These are phyloP conservation scores for Colistium nudipinnis DNA, from an alignment of 2,113 vertebrate species.

Conservation along the genomic window DNA sequence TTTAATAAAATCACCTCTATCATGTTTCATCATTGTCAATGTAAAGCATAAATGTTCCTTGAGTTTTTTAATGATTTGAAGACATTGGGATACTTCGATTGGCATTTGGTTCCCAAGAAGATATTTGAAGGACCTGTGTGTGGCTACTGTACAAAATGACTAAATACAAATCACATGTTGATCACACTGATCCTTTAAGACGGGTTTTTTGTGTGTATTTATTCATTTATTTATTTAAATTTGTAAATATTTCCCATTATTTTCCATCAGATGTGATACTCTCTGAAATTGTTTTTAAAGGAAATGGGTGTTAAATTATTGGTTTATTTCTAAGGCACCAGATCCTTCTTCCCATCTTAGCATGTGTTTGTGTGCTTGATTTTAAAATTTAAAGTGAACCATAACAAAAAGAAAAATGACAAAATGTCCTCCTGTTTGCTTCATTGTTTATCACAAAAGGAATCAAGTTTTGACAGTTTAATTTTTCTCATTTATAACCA, in stretches of 20 bases:
- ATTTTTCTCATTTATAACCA: slow-evolving; percentile 4
- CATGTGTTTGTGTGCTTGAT: slow-evolving; percentile 20
- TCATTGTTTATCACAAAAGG: slow-evolving; percentile 31
- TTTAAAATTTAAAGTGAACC: not conserved
- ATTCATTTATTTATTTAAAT: slow-evolving; percentile 42
- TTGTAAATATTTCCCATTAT: not conserved
- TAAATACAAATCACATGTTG: slow-evolving; percentile 33
- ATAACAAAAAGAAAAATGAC: not conserved
- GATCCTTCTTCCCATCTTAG: slow-evolving; percentile 12
- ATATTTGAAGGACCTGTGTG: not conserved
- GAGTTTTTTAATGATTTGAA: not conserved
- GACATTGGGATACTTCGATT: slow-evolving; percentile 1
- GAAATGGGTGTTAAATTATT: no score
- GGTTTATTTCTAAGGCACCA: not conserved
- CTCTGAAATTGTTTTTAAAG: no score
- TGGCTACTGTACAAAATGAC: slow-evolving; percentile 27
- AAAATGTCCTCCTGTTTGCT: not conserved
- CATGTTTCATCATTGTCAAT: not conserved
- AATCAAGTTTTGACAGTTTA: not conserved
- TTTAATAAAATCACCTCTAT: slow-evolving; percentile 6
- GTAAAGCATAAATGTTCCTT: not conserved
- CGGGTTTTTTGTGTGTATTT: slow-evolving; percentile 20
- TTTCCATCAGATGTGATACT: not conserved
- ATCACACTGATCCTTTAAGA: slow-evolving; percentile 1
- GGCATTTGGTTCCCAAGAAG: not conserved